Evolutionary conservation across 2,113 vertebrate genomes (phyloP), one percentile per base, ranked within the genome.

Genomic region (Sebastes fasciatus): DNA sequence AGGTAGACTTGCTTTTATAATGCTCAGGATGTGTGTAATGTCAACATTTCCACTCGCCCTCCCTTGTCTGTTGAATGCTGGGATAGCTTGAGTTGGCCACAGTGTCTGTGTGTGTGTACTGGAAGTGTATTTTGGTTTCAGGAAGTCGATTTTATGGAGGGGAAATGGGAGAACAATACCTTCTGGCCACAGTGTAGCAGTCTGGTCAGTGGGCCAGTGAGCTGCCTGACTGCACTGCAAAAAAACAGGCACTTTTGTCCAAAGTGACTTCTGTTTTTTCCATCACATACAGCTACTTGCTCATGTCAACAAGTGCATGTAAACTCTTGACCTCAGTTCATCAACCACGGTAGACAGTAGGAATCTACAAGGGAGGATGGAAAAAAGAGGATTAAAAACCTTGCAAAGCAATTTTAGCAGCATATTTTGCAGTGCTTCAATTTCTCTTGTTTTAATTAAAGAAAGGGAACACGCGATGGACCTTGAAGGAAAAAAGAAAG

Each of bases 131-230:
- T 34, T 34, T 57, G 73, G 74, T 77, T 70, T 81, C 80, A 92
- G 90, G 89, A 92, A 91, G 87, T 77, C 79, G n/a, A 54, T 73
- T 86, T 85, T 45, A 23, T 74, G 23, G 14, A 75, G 63, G 42
- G 90, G 88, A 89, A 89, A 80, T 80, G 66, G 46, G 77, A 91
- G 88, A 91, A 93, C 93, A 94, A 92, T 91, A 62, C 75, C 73
- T 88, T 34, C 63, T 67, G 87, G 80, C 63, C 70, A 79, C 34
- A 63, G 19, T 61, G 57, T 8, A 68, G 48, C 60, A n/a, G 42
- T 58, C 57, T 66, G 63, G 58, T 79, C 77, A 65, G 75, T 6
- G 49, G 19, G 45, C 17, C 80, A 76, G 64, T 58, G 54, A 77
- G 62, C 34, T 43, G 69, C 46, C 12, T 46, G 21, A 5, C 23